Base-by-base conservation (phyloP, 2,113 vertebrate species). In the Triplophysa rosa region DNA sequence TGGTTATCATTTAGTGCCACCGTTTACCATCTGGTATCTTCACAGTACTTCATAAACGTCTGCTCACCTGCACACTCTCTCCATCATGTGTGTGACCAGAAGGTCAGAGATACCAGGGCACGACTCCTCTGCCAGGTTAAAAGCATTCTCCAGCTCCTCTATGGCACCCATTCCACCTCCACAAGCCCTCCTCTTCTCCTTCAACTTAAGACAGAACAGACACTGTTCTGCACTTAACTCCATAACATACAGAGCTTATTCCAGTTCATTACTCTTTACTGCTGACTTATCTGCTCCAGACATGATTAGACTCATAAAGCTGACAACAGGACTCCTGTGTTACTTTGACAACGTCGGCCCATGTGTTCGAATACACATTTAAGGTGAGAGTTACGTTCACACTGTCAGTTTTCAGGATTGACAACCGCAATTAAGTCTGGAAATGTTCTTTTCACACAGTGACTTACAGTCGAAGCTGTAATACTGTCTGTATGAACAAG, bases 61-160 rank as follows among this genome's bases (percentile, higher is more conserved):
- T 1, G 24, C 88, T 89, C 80, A 96, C 95, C 95, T 94, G 86
- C 95, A 94, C 82, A 96, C 93, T 49, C 95, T 90, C 75, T 95
- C 94, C 89, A 96, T 93, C 90, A 95, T 91, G 82, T 93, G 93
- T 16, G 93, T 92, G 86, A 96, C 92, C 77, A 96, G 90, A 86
- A 93, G 93, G 90, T 96, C 95, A 0, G 95, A 94, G 90, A 96
- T 96, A 80, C 95, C 95, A 0, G 95, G 95, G 84, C 95, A 95
- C 79, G 95, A 95, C 87, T 95, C 95, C 86, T 96, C 95, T 0
- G 93, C 93, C 88, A 99, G 92, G 90, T 96, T 98, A 62, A 99
- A 99, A 80, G 98, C 98, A 0, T 99, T 99, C 90, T 99, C 98
- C 90, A 99, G 92, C 90, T 99, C 98, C 88, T 99, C 97, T 71